Conservation (phyloP, 2,888 invertebrate genomes). For the Archips crataeganus region DNA sequence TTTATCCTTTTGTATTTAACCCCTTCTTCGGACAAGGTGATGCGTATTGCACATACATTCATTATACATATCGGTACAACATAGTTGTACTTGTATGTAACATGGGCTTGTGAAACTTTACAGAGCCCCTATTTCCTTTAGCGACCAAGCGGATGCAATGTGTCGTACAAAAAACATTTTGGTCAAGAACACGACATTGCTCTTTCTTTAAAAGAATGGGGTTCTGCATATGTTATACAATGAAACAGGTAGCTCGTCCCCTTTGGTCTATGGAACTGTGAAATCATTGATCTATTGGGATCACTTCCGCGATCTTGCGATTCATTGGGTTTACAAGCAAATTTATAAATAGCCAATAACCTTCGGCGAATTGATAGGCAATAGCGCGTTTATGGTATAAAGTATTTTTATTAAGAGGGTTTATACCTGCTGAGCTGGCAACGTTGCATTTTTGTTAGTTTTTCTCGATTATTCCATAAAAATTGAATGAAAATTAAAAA, state of each 20-base stretch:
- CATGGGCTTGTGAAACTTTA: slow-evolving; percentile 57
- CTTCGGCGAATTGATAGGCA: neutral
- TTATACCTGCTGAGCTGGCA: too few species aligned
- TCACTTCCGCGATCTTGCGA: neutral
- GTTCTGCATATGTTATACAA: slow-evolving; percentile 23
- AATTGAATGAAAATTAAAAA: too few species aligned
- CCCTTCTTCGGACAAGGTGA: neutral
- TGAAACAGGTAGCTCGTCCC: neutral
- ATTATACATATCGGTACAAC: slow-evolving; percentile 13
- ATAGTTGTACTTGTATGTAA: slow-evolving; percentile 6
- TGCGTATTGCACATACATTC: slow-evolving; percentile 2
- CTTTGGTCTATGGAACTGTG: neutral
- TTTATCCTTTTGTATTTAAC: neutral
- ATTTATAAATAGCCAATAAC: neutral
- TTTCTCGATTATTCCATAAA: too few species aligned
- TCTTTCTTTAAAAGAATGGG: slow-evolving; percentile 41
- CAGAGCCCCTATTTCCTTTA: slow-evolving; percentile 74
- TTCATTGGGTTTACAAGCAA: neutral
- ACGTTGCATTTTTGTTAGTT: too few species aligned
- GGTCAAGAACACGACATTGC: slow-evolving; percentile 52
- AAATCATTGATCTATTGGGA: neutral
- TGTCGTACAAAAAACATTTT: slow-evolving; percentile 60
- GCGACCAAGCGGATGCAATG: slow-evolving; percentile 64
- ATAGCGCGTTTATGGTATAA: too few species aligned
- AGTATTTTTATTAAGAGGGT: too few species aligned